Percentiles rank a stretch among this genome's conserved stretches.
These are phyloP conservation scores for Acinonyx jubatus DNA, from an alignment of 2,113 vertebrate genomes.

Conservation along the genomic window DNA sequence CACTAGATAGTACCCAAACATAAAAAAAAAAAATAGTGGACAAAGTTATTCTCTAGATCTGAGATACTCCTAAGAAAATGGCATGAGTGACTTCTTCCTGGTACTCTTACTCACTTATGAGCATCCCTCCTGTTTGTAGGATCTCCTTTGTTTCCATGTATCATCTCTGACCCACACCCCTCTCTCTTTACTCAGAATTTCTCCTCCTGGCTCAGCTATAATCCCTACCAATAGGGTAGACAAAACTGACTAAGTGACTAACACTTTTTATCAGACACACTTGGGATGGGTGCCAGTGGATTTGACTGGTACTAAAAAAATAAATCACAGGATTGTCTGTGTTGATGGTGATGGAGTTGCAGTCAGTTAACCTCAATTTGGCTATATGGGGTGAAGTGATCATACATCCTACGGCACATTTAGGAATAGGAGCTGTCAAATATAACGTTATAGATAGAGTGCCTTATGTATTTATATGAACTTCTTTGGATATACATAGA, in stretches of 20 bases:
- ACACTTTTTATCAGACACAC: not conserved
- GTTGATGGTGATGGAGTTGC: not conserved
- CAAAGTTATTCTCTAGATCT: not conserved
- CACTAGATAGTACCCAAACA: not conserved
- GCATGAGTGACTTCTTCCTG: not conserved
- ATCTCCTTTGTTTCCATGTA: not conserved
- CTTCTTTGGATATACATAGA: not conserved
- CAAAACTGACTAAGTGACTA: not conserved
- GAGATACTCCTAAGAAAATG: not conserved
- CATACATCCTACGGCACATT: not conserved
- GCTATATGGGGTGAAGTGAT: not conserved
- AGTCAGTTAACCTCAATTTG: not conserved
- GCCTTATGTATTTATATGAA: not conserved
- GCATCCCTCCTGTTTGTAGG: not conserved
- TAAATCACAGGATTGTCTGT: not conserved
- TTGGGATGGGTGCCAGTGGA: not conserved
- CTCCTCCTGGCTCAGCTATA: not conserved
- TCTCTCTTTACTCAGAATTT: not conserved
- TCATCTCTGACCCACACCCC: not conserved
- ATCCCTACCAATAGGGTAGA: not conserved
- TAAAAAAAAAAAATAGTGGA: not conserved
- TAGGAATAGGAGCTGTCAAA: not conserved
- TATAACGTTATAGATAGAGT: not conserved
- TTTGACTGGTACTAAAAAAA: not conserved
- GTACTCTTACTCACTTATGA: not conserved